phyloP scores from a whole-genome alignment of 2,888 invertebrate genomes.

The Drosophila gaucha region DNA sequence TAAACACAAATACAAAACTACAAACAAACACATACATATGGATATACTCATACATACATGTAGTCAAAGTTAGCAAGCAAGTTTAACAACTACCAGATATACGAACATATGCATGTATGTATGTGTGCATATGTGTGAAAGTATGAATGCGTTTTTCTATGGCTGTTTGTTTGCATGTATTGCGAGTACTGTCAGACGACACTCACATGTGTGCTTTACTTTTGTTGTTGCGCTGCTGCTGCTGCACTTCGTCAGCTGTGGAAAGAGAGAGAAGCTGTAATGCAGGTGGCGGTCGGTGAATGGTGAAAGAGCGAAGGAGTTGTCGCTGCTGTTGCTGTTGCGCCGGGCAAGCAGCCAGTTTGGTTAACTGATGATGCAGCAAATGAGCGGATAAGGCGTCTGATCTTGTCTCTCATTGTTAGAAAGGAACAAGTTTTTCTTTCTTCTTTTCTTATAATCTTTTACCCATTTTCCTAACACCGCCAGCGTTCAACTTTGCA shows the following conservation, averaged over 20 bases:
- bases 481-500: constrained; percentile 39
- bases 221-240: constrained; percentile 13
- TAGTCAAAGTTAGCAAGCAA: constrained; percentile 54
- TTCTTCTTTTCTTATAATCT: constrained; percentile 28
- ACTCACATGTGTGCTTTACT: constrained; percentile 30
- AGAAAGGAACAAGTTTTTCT: constrained; percentile 63
- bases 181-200: constrained; percentile 39
- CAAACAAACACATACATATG: constrained; percentile 1
- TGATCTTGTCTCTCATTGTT: constrained; percentile 60
- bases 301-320: constrained; percentile 12
- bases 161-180: constrained; percentile 35
- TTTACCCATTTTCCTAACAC: constrained; percentile 43
- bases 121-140: constrained; percentile 11
- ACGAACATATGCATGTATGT: background rate
- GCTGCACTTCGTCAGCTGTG: constrained; percentile 42
- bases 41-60: background rate
- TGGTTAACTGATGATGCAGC: constrained; percentile 53
- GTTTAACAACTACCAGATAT: constrained; percentile 57
- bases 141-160: constrained; percentile 52
- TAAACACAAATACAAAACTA: constrained; percentile 1
- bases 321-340: constrained; percentile 4
- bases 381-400: constrained; percentile 52
- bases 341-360: constrained; percentile 23
- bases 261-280: constrained; percentile 25
- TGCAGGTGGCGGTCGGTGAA: constrained; percentile 42